Base-by-base conservation (phyloP, 2,888 invertebrate genomes). In the Melanophora roralis region DNA sequence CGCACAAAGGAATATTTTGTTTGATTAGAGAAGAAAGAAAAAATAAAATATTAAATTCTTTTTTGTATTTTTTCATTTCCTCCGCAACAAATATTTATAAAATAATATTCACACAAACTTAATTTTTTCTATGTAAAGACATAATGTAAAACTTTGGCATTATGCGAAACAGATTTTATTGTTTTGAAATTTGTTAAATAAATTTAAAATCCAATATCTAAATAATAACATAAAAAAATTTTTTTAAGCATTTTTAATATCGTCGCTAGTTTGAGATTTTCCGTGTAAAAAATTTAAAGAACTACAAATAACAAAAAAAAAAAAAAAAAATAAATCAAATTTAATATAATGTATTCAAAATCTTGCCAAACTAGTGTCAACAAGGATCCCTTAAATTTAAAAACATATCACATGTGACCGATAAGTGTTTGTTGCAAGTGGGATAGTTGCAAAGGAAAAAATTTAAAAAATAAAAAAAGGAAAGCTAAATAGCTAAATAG, bases 61-160 rank as follows among this genome's bases (percentile, higher is more conserved):
- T 62, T 68, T 76, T 76, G 68, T 76, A 53, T 53, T 69, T n/a
- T 76, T 49, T 62, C 62, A 76, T 76, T 76, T 76, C 62, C 68
- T 64, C 40, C 2, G 14, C 16, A 43, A 49, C n/a, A 65, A 73
- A 73, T 45, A 64, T 27, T 27, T 27, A 47, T n/a, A 7, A 69
- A 14, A 57, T 7, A 43, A 45, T 1, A 68, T 12, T 3, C 45
- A 64, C 14, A 12, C 21, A 40, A 16, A 57, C 47, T 67, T 59
- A 59, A 67, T 67, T 64, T 49, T 64, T 49, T 76, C 49, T 64
- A 69, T 62, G 69, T 69, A 19, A 60, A 62, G 1, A 47, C 55
- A 53, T 68, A 60, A 53, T 68, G 68, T 68, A 45, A 47, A 36
- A 62, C 34, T 34, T 69, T 76, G 21, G 40, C n/a, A n/a, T n/a